These are phyloP conservation scores for Poecilia latipinna DNA, from an alignment of 2,113 vertebrate species.

Conservation along the genomic window DNA sequence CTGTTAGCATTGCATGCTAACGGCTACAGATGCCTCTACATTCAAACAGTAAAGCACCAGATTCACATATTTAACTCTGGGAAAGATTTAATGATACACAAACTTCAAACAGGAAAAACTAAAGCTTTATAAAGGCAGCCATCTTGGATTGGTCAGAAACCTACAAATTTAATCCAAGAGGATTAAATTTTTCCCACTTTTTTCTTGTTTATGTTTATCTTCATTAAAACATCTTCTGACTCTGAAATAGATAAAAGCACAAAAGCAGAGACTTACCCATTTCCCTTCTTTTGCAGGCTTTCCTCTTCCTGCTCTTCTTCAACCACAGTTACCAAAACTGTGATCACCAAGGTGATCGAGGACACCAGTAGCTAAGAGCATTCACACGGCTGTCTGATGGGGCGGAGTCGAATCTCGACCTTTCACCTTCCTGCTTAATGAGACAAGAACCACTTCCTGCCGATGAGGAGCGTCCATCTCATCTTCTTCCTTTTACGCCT, in stretches of 20 bases:
- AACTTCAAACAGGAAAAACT: neutral
- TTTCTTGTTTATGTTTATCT: no score
- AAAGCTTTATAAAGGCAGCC: neutral
- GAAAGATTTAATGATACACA: no score
- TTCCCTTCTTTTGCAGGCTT: neutral
- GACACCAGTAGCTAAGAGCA: constrained; percentile 15
- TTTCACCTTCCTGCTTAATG: neutral
- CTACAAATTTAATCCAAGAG: no score
- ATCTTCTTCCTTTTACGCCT: neutral
- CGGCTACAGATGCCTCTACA: no score
- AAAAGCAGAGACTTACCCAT: neutral
- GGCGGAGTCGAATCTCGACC: constrained; percentile 13
- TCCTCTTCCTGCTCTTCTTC: neutral
- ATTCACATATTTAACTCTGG: no score
- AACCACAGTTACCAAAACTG: constrained; percentile 15
- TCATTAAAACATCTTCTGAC: no score
- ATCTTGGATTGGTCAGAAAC: neutral
- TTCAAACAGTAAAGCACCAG: no score
- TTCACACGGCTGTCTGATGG: constrained; percentile 14
- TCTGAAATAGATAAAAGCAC: neutral
- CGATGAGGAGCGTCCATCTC: neutral
- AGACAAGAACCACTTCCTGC: neutral
- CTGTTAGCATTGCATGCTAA: neutral
- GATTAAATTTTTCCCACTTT: no score
- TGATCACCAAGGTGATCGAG: constrained; percentile 60